phyloP scores from a whole-genome alignment of 2,888 invertebrate genomes.

The Sepiola atlantica region DNA sequence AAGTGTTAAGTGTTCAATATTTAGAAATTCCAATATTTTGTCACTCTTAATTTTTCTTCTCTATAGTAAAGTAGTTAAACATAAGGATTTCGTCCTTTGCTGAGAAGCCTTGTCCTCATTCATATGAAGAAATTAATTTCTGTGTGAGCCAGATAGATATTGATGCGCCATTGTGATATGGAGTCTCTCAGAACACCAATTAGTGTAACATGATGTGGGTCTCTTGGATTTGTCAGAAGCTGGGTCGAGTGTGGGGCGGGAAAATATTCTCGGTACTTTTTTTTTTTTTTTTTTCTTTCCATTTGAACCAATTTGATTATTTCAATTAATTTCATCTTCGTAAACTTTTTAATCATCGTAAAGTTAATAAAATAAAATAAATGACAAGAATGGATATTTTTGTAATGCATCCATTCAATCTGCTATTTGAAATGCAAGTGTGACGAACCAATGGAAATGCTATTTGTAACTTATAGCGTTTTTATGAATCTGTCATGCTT shows the following conservation, averaged over 20 bases:
- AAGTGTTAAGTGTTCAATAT: too few relatives aligned
- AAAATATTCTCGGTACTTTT: not conserved
- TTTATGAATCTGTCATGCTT: too few relatives aligned
- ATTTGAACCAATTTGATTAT: constrained; percentile 14
- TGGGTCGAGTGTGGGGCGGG: not conserved
- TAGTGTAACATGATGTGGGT: not conserved
- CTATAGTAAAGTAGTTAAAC: too few relatives aligned
- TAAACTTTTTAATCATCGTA: not conserved
- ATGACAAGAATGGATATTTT: too few relatives aligned
- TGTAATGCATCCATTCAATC: too few relatives aligned
- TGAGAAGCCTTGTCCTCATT: not conserved
- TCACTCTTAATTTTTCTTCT: too few relatives aligned
- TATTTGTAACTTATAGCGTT: too few relatives aligned
- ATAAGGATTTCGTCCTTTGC: too few relatives aligned
- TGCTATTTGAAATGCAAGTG: too few relatives aligned
- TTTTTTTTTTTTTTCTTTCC: not conserved
- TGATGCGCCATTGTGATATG: not conserved
- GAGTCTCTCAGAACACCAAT: not conserved
- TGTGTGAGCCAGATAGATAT: not conserved
- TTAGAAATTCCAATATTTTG: too few relatives aligned
- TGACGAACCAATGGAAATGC: too few relatives aligned
- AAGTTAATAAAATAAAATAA: not conserved
- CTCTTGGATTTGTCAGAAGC: not conserved
- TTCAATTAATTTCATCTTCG: not conserved
- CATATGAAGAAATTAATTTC: not conserved